Conservation (phyloP, 37 sponge, comb jelly and placozoan genomes). For the Halichondria panicea region DNA sequence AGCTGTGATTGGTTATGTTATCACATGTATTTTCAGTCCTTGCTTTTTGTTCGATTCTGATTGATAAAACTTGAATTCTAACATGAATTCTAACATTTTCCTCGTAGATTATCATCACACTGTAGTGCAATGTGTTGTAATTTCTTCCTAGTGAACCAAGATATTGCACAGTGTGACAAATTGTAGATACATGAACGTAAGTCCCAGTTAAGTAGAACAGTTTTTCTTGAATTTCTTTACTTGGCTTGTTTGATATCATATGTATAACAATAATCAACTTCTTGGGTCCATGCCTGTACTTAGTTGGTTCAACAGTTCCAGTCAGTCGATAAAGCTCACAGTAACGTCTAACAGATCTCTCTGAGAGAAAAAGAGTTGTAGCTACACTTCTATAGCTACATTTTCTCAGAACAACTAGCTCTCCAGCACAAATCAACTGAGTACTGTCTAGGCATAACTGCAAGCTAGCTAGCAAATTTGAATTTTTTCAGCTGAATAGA, state of each 20-base stretch:
- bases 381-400: background rate
- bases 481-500: too few species aligned
- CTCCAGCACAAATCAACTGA: slow-evolving; percentile 8
- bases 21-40: too few species aligned
- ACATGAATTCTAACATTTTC: too few species aligned
- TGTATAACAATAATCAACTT: background rate
- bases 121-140: background rate
- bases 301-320: background rate
- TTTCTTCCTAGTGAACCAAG: slow-evolving; percentile 9
- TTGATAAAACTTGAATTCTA: too few species aligned
- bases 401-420: background rate
- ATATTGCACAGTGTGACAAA: slow-evolving; percentile 7
- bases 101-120: slow-evolving; percentile 6
- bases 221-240: slow-evolving; percentile 7
- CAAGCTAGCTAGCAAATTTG: too few species aligned
- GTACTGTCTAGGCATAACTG: too few species aligned
- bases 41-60: too few species aligned
- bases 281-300: background rate
- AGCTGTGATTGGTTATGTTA: too few species aligned
- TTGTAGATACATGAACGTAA: background rate
- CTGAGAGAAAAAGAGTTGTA: background rate
- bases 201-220: background rate
- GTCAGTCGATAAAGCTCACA: slow-evolving; percentile 1
- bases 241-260: background rate
- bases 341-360: background rate